phyloP scores from a whole-genome alignment of 2,888 invertebrate species.

The Hyposoter dolosus region DNA sequence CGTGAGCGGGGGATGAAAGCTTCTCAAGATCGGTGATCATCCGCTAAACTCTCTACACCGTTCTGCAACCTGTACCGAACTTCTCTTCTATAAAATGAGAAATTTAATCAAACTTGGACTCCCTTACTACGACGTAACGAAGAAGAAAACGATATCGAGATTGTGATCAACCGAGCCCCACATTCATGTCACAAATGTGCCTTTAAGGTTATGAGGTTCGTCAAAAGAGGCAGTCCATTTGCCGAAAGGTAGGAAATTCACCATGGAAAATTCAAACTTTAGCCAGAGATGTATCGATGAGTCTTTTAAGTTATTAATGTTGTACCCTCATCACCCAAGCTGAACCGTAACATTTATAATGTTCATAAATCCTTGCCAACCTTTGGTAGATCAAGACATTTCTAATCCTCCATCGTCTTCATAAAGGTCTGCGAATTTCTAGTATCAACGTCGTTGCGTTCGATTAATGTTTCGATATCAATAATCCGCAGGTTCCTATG shows the following conservation, averaged over 20 bases:
- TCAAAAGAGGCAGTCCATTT: neutral
- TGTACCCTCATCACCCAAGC: neutral
- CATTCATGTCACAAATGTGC: constrained; percentile 18
- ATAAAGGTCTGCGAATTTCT: neutral
- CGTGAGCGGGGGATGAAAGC: constrained; percentile 10
- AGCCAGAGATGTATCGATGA: neutral
- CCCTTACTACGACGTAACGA: constrained; percentile 43
- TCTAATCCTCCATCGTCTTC: neutral
- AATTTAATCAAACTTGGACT: constrained; percentile 79
- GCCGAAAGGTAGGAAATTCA: neutral
- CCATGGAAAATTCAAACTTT: neutral
- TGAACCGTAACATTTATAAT: neutral
- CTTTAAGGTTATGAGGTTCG: constrained; percentile 15
- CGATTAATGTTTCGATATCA: neutral
- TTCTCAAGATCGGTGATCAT: constrained; percentile 33
- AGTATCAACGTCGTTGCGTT: neutral
- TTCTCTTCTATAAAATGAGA: constrained; percentile 75
- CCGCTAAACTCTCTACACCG: constrained; percentile 41
- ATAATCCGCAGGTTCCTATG: constrained; percentile 28
- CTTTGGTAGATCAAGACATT: neutral
- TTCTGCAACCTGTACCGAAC: neutral
- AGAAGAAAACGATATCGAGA: constrained; percentile 58
- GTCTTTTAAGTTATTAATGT: neutral
- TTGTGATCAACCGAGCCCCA: constrained; percentile 46
- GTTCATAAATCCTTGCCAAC: neutral